These are phyloP conservation scores for Lycocerus yunnanus DNA, from an alignment of 2,888 invertebrate species.

Conservation along the genomic window DNA sequence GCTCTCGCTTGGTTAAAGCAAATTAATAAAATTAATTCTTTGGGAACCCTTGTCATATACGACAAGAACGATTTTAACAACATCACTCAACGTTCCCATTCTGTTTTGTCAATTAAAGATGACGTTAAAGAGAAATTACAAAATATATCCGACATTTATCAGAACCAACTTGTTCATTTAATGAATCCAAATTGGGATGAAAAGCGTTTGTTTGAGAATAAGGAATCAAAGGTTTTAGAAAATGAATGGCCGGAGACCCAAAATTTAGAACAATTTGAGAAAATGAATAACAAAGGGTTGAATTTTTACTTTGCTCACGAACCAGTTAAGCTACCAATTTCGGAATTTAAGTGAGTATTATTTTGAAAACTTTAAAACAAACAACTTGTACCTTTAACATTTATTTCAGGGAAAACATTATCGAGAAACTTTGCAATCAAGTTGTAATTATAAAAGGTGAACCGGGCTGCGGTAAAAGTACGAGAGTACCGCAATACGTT, in stretches of 20 bases:
- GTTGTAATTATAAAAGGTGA: conserved; percentile 69
- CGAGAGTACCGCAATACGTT: conserved; percentile 68
- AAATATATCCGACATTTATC: conserved; percentile 47
- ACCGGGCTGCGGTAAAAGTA: conserved; percentile 77
- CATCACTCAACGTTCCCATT: conserved; percentile 46
- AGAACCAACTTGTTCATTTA: conserved; percentile 38
- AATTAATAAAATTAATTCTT: conserved; percentile 56
- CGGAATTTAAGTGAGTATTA: conserved; percentile 50
- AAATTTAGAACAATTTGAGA: conserved; percentile 4
- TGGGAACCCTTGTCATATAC: conserved; percentile 60
- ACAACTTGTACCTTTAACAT: no score
- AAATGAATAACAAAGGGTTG: conserved; percentile 34
- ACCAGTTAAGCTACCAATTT: conserved; percentile 50
- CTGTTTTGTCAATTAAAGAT: conserved; percentile 32
- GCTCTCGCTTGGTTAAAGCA: conserved; percentile 61
- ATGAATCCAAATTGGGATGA: neutral
- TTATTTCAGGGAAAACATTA: conserved; percentile 56
- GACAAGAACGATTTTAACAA: conserved; percentile 51
- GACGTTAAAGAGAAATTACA: conserved; percentile 53
- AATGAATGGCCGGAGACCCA: conserved; percentile 20
- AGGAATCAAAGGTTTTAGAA: conserved; percentile 3
- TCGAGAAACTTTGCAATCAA: conserved; percentile 58
- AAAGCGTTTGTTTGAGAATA: neutral
- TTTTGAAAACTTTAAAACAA: no score
- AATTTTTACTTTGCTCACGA: conserved; percentile 45